Evolutionary conservation across 1,140 invertebrate genomes (phyloP).

Genomic region (Hesperophylax magnus): DNA sequence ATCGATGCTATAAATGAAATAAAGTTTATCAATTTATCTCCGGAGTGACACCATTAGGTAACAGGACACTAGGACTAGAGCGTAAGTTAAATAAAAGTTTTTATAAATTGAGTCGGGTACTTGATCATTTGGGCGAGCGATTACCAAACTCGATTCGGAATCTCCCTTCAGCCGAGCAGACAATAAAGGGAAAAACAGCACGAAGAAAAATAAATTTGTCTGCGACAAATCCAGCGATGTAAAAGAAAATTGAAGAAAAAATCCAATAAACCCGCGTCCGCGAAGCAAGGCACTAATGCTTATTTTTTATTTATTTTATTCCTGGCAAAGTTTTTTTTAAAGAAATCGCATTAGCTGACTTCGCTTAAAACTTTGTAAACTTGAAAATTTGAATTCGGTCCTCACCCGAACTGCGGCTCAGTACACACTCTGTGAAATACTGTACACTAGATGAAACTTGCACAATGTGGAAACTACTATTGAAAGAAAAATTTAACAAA

Average conservation of each 20-base stretch:
- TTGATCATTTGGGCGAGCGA: no score
- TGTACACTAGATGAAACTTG: no score
- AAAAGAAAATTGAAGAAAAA: constrained; percentile 40
- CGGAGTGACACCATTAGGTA: no score
- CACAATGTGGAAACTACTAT: no score
- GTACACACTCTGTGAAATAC: background rate
- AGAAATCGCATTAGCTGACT: constrained; percentile 45
- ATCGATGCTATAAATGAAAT: no score
- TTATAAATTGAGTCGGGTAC: no score
- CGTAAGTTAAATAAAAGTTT: no score
- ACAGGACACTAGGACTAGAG: no score
- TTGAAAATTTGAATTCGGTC: constrained; percentile 43
- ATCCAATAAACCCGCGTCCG: constrained; percentile 32
- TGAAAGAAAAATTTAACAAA: no score
- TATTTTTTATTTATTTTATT: constrained; percentile 45
- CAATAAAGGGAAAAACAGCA: constrained; percentile 6
- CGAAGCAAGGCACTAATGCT: constrained; percentile 19
- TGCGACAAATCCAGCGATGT: constrained; percentile 19
- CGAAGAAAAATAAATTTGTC: constrained; percentile 30
- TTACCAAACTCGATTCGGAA: no score
- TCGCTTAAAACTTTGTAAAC: constrained; percentile 38
- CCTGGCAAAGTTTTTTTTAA: constrained; percentile 30
- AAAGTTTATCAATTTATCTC: no score
- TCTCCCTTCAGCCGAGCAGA: background rate
- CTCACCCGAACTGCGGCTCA: constrained; percentile 12